Base-by-base conservation (phyloP, 2,888 invertebrate species). In the Cheilosia vernalis region DNA sequence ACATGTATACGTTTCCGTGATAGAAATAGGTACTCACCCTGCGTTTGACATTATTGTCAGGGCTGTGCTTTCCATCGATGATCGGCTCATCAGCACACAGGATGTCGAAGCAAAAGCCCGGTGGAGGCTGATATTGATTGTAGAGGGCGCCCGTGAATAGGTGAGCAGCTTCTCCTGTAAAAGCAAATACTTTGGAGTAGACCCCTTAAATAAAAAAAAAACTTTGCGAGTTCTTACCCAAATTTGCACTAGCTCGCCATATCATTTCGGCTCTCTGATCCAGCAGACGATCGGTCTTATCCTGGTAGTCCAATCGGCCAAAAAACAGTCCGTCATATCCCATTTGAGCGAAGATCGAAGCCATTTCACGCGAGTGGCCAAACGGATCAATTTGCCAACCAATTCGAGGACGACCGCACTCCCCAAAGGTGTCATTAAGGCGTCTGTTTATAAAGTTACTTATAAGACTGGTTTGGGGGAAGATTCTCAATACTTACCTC, bases 41-140 rank as follows among this genome's bases (percentile, higher is more conserved):
- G 21, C 91, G 88, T 2, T 96, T 94, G 0, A 97, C 96, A 90
- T 98, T 99, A 90, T 96, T 97, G 87, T 96, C 96, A 0, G 96
- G 95, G 60, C 97, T 95, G 21, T 93, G 92, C 0, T 94, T 93
- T 89, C 97, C 96, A 90, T 98, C 98, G 87, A 98, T 95, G 13
- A 98, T 96, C 0, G 98, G 98, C 69, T 96, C 96, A 89, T 97
- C 97, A 0, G 92, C 90, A 90, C 98, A 99, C 0, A 96, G 93
- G 3, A 96, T 93, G 90, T 99, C 99, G 91, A 97, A 99, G 89
- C 98, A 99, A 91, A 98, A 99, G 0, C 98, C 98, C 0, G 94
- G 93, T 0, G 99, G 99, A 0, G 98, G 96, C 0, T 94, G 94
- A 90, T 98, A 98, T 2, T 94, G 95, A 88, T 97, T 97, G 91